These are phyloP conservation scores for Megaceryle torquata DNA, from an alignment of 2,113 vertebrate genomes.

Conservation along the genomic window DNA sequence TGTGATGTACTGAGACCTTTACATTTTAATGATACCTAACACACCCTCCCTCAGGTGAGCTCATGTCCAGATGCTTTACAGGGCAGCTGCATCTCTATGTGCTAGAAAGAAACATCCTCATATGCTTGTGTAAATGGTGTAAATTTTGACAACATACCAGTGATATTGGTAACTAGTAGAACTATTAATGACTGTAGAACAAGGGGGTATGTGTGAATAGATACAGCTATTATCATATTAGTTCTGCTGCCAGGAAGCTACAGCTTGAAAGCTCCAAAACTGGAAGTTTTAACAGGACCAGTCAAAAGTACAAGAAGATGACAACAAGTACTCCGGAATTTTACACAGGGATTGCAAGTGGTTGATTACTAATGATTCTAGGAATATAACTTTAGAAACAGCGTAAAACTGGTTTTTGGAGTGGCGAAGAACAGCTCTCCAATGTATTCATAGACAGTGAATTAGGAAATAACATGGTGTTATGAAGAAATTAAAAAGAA, in stretches of 20 bases:
- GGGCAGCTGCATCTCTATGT: neutral
- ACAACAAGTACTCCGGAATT: neutral
- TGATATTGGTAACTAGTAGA: neutral
- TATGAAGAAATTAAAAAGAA: neutral
- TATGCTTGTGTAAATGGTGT: neutral
- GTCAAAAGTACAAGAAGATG: neutral
- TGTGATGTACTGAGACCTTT: neutral
- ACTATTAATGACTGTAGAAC: neutral
- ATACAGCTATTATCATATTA: neutral
- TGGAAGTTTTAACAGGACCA: neutral
- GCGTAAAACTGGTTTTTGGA: neutral
- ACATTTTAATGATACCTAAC: neutral
- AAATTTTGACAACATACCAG: neutral
- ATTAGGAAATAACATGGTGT: neutral
- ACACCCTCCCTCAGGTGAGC: neutral
- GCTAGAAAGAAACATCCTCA: neutral
- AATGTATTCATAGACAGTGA: neutral
- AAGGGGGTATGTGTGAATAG: rapidly evolving
- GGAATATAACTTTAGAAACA: neutral
- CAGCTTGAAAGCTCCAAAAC: neutral
- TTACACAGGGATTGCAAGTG: neutral
- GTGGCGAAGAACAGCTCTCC: neutral
- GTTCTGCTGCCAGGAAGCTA: neutral
- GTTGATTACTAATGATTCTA: neutral
- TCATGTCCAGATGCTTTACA: neutral